Evolutionary conservation across 2,113 vertebrate genomes (phyloP), one percentile per base, ranked within the genome.

Genomic region (Oxyura jamaicensis): DNA sequence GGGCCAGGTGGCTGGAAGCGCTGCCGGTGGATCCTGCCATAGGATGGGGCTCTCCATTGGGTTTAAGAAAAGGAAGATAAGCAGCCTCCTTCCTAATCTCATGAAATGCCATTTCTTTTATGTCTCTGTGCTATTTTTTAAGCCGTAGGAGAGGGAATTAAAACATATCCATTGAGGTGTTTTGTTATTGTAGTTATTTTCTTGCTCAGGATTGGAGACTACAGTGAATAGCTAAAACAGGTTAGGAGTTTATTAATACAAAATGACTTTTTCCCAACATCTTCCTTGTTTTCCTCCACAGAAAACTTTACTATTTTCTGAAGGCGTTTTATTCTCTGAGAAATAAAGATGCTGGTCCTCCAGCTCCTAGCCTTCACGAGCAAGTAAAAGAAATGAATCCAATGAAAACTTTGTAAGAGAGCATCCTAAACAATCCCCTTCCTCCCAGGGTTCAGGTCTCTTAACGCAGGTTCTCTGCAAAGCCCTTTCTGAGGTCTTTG

Each of bases 1-100:
- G 14, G n/a, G 17, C 21, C 31, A 50, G 0, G 0, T 25, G 26
- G 10, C 6, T 48, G 44, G 18, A 44, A 84, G n/a, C 77, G 52
- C 65, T 87, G 16, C n/a, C 53, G 9, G 15, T 88, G 39, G 20
- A 36, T n/a, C 23, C 13, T 67, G 26, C 28, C 17, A 3, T 7
- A 71, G 41, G 41, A 63, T 25, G 52, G 73, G 48, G 56, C 41
- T 69, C 48, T 35, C 56, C 10, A 11, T 88, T 50, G n/a, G 13
- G 11, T 55, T 82, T 65, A 10, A 73, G 85, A 69, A 67, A 68
- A 46, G 4, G 8, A 48, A 90, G 48, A 56, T 16, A 77, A 65
- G 3, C 4, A 50, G 35, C 3, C 21, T 52, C 14, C 21, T 15
- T 46, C 19, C 39, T 50, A 36, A 8, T 10, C 13, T 8, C 7